Base-by-base conservation (phyloP, 2,113 vertebrate genomes). In the Megaleporinus macrocephalus region DNA sequence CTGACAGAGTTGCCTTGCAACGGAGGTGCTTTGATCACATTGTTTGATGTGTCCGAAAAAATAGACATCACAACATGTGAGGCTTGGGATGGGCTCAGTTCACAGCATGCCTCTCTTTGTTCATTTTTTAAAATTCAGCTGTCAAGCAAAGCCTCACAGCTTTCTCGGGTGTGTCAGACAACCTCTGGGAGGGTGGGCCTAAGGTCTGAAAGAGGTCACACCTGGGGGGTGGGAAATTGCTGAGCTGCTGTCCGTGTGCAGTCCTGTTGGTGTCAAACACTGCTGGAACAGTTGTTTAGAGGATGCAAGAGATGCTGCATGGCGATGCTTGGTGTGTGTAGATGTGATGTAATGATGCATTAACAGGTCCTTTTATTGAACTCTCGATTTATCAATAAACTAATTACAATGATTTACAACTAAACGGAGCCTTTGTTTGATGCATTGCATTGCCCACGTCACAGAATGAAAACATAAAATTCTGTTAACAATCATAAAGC, bases 201-300 rank as follows among this genome's bases (percentile, higher is more conserved):
- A 10, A 49, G 79, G 77, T 81, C 83, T 47, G 22, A 63, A 24
- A 20, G 18, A 29, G 82, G 53, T 79, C 47, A 80, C 82, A 87
- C 81, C 84, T 89, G 78, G 66, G 66, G 26, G 89, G 86, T 80
- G 68, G 72, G 29, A 74, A 36, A 44, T 15, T 44, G 78, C 66
- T 71, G 26, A 59, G 83, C 68, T 18, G 63, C 70, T 85, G 41
- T 47, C 36, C 41, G 20, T 26, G 15, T 73, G 81, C 79, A 73
- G 66, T 76, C 73, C 70, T 75, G 66, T 83, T 78, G 66, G 33
- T 77, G 73, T 73, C 85, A 78, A 84, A 73, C 41, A 73, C 75
- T 90, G 90, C 90, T 90, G 86, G 86, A 82, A 92, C 90, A 93
- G 91, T 90, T 91, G 90, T 53, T 14, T 29, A 47, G 14, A 57